A percentile compares a stretch with the other conserved stretches of the same genome.
These are phyloP conservation scores for Scaptomyza hsui DNA, from an alignment of 1,140 invertebrate species.

Conservation along the genomic window DNA sequence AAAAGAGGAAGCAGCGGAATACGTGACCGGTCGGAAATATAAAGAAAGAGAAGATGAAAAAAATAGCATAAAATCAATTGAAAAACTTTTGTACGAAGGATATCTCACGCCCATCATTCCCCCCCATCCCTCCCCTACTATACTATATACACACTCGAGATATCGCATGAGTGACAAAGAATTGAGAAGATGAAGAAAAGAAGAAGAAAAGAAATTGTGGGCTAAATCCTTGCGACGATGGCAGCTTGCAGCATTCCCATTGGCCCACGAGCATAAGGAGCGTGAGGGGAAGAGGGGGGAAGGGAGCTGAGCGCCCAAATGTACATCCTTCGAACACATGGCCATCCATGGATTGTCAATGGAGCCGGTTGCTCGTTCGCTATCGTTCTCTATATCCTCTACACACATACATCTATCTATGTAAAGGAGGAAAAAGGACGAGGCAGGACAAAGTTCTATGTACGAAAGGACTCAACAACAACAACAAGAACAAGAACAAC, in stretches of 20 bases:
- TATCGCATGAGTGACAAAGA: constrained; percentile 78
- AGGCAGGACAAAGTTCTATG: constrained; percentile 19
- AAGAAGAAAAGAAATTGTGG: constrained; percentile 58
- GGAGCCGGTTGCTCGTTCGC: constrained; percentile 41
- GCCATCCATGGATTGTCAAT: constrained; percentile 70
- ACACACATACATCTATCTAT: too few species aligned
- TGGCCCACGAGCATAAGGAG: constrained; percentile 43
- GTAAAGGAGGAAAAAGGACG: constrained; percentile 21
- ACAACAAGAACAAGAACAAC: constrained; percentile 55
- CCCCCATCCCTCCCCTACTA: background rate
- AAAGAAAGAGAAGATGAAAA: constrained; percentile 57
- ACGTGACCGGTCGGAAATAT: constrained; percentile 63
- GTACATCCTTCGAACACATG: constrained; percentile 64
- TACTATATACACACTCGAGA: constrained; percentile 51
- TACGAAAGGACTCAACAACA: constrained; percentile 38
- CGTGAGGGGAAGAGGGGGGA: background rate
- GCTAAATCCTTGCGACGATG: constrained; percentile 65
- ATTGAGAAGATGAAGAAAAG: constrained; percentile 31
- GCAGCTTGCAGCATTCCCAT: constrained; percentile 69
- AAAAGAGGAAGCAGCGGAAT: constrained; percentile 24
- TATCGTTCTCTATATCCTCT: constrained; percentile 18
- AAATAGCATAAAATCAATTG: constrained; percentile 78
- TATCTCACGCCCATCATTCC: constrained; percentile 59
- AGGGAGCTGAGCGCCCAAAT: constrained; percentile 35
- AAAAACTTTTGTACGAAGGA: constrained; percentile 62